A percentile compares a stretch with the other conserved stretches of the same genome.
Evolutionary conservation across 1,140 invertebrate genomes (phyloP).

Genomic region (Teleopsis dalmanni): DNA sequence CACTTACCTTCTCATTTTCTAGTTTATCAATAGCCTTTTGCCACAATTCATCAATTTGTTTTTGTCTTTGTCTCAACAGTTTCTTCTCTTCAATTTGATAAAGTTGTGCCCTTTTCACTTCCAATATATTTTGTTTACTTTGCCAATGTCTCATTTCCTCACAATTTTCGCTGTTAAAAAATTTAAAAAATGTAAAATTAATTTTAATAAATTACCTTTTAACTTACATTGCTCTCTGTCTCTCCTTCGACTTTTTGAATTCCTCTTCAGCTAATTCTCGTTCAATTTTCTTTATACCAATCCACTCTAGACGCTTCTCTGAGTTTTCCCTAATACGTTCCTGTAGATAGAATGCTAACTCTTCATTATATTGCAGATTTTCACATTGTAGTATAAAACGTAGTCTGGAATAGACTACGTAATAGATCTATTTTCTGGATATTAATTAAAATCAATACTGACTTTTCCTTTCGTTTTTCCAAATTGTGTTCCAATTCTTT

Average conservation of each 20-base stretch:
- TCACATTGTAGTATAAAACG: conserved; percentile 17
- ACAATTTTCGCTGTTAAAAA: conserved; percentile 23
- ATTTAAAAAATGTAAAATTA: background rate
- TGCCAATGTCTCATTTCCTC: conserved; percentile 26
- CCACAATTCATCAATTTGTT: conserved; percentile 23
- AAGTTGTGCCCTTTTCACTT: conserved; percentile 25
- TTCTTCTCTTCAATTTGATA: conserved; percentile 30
- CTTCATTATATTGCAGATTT: conserved; percentile 13
- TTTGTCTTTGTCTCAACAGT: conserved; percentile 12
- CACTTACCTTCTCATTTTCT: conserved; percentile 2
- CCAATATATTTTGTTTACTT: conserved; percentile 22
- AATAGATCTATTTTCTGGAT: background rate
- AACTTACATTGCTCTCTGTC: conserved; percentile 30
- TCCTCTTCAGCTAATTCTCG: conserved; percentile 17
- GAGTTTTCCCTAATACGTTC: conserved; percentile 13
- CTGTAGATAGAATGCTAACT: conserved; percentile 15
- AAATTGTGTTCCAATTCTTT: background rate
- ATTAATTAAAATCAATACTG: background rate
- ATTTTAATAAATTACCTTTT: background rate
- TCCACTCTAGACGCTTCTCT: conserved; percentile 23
- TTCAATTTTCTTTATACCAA: conserved; percentile 19
- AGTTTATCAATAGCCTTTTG: background rate
- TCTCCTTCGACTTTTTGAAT: conserved; percentile 21
- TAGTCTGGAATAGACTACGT: conserved; percentile 7
- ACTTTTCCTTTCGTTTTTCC: background rate